Base-by-base conservation (phyloP, 2,113 vertebrate genomes). In the Hiodon alosoides region DNA sequence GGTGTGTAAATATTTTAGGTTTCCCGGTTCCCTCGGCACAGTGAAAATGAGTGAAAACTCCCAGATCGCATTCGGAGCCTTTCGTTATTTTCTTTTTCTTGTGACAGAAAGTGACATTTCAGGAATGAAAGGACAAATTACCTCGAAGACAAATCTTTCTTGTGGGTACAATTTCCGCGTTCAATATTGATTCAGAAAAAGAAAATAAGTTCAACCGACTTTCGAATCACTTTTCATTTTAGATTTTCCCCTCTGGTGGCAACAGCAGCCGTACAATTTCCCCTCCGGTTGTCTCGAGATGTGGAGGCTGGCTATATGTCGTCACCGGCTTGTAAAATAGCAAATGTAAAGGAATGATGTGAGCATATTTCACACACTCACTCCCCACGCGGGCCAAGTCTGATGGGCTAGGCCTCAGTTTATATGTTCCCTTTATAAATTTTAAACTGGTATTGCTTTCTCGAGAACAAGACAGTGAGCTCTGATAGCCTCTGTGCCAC, bases 121-220 rank as follows among this genome's bases (percentile, higher is more conserved):
- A 16, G 53, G 4, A 8, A 61, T 4, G 47, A 58, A 17, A n/a
- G 67, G 7, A 58, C 62, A 52, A 71, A 73, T 51, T 66, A 31
- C 14, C 67, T 73, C 14, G 57, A 78, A 61, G 61, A 48, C 53
- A 69, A 75, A 67, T 69, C 67, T 76, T 50, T 73, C 78, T 71
- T 50, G 4, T 72, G 71, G 72, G 72, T 70, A 81, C 6, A 8
- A 47, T 48, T 10, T 71, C 51, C 69, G 76, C 16, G 16, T 67
- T 51, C 31, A 68, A 76, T 78, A 79, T 77, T 80, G 73, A 79
- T 82, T 77, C 67, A 69, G 10, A 74, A 47, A 46, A 73, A n/a
- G 66, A 62, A 62, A 72, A 77, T 47, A 31, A 76, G 65, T 71
- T 54, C 47, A 53, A 10, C 59, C 47, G 50, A 75, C 50, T 77